Conservation (phyloP, 2,888 invertebrate species). For the Rhagonycha fulva region DNA sequence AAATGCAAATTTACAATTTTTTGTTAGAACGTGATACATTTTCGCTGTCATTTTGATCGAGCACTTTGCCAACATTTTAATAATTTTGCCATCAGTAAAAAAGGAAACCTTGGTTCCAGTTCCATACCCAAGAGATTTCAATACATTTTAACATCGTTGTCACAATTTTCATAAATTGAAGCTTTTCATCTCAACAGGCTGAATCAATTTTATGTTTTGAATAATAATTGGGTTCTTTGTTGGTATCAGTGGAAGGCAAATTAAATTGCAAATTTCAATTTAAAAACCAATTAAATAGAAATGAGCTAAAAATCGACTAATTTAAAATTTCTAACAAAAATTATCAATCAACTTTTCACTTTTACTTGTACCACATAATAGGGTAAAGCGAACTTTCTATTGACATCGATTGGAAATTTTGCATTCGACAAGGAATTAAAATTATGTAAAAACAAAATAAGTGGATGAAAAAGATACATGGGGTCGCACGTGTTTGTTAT, state of each 20-base stretch:
- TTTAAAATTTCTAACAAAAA: not conserved
- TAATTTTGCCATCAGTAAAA: not conserved
- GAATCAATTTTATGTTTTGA: not conserved
- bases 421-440: not conserved
- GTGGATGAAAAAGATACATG: too few species aligned
- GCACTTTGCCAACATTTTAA: not conserved
- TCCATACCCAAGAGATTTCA: not conserved
- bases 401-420: not conserved
- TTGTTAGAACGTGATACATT: not conserved
- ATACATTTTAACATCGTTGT: not conserved
- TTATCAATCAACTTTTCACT: not conserved
- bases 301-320: not conserved
- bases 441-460: not conserved
- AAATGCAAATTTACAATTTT: not conserved
- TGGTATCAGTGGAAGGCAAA: not conserved
- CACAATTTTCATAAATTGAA: not conserved
- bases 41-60: not conserved
- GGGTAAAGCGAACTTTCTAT: not conserved
- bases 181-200: not conserved
- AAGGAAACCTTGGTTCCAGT: not conserved
- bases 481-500: too few species aligned
- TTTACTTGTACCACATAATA: not conserved
- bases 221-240: not conserved
- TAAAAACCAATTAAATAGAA: not conserved
- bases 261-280: not conserved